Conservation (phyloP, 2,113 vertebrate genomes). For the Charina bottae region DNA sequence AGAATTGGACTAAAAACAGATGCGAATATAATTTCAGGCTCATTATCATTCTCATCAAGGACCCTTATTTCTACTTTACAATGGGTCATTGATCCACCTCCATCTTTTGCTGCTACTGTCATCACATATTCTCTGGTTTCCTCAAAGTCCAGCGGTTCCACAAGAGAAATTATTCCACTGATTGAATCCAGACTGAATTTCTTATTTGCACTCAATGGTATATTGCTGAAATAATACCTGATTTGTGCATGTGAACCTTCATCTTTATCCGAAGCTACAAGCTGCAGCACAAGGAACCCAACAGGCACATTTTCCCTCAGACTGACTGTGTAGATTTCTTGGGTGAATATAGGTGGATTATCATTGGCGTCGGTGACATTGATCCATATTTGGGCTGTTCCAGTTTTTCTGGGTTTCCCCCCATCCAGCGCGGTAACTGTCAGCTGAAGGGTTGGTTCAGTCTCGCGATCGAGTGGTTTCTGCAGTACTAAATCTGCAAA, state of each 20-base stretch:
- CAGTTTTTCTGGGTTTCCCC: neutral
- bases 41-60: slow-evolving; percentile 11
- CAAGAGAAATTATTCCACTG: neutral
- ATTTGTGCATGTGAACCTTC: neutral
- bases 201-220: neutral
- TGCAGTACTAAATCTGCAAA: slow-evolving; percentile 5
- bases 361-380: slow-evolving; percentile 7
- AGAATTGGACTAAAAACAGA: neutral
- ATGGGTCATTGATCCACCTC: neutral
- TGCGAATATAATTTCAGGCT: neutral
- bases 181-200: neutral
- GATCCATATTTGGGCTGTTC: slow-evolving; percentile 3
- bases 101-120: slow-evolving; percentile 10
- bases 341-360: neutral
- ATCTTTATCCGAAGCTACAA: neutral
- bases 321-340: neutral
- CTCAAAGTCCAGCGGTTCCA: neutral
- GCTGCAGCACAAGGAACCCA: neutral
- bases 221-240: neutral
- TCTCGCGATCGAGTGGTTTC: neutral
- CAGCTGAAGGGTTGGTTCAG: neutral
- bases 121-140: neutral
- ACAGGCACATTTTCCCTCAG: neutral
- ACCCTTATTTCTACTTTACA: neutral
- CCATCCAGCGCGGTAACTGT: neutral